Evolutionary conservation across 92 coral and sea anemone genomes (phyloP), one percentile per base, ranked within the genome.

Genomic region (Umimayanthus chanpuru): DNA sequence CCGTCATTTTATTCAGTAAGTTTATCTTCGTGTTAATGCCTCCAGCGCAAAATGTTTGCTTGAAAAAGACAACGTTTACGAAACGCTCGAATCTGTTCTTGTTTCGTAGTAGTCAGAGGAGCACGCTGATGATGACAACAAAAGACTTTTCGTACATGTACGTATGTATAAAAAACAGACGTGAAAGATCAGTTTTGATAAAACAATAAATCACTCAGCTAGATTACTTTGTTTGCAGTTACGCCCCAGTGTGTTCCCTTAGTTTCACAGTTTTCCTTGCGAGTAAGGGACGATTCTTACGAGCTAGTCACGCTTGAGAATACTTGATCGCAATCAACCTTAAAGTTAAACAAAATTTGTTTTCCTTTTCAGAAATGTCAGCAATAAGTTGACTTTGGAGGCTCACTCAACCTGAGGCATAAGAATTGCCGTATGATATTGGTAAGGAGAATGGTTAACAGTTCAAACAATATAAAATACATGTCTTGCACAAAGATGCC

Each of bases 401-500:
- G 41, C 32, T 11, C 43, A 18, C 43, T 82, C 12, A 68, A 29
- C 16, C 81, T 16, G 58, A 40, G 76, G 40, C 55, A 67, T 47
- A 41, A 9, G 32, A 56, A 18, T n/a, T 81, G 85, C 73, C 71
- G 39, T 66, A 18, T 32, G 61, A 40, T 41, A 82, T 82, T 47
- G 78, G 68, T 71, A 68, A 47, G 70, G 44, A 26, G 39, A 61
- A 83, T 18, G 41, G 53, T 70, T 70, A 83, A 83, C 66, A 26
- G 68, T 40, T 55, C 23, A 83, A 83, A 68, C 87, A 81, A 68
- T 65, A 65, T 28, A 81, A 64, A 64, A 66, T 81, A 66, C 74
- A 71, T 32, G 41, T 26, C 36, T 83, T 25, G 71, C 76, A 83
- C 64, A 70, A 70, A 83, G 25, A 70, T 70, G 23, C 11, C 16